phyloP scores from a whole-genome alignment of 2,113 vertebrate species.

The Heterotilapia buettikoferi region DNA sequence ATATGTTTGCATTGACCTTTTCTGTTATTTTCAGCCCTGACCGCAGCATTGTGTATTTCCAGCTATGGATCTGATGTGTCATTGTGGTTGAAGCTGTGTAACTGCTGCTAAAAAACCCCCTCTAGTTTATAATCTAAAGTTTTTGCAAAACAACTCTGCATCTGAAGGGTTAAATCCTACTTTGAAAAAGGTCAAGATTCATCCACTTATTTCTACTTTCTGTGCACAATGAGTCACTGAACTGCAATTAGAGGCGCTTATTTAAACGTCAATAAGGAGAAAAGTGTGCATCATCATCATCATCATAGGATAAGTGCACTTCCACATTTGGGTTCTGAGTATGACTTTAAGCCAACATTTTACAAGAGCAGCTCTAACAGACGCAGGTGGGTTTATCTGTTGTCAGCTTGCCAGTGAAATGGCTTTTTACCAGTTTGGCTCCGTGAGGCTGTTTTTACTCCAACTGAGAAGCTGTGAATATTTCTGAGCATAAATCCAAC shows the following conservation, averaged over 20 bases:
- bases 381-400: not conserved
- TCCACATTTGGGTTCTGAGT: not conserved
- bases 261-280: not conserved
- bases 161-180: not conserved
- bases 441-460: not conserved
- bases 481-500: not conserved
- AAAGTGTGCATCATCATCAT: not conserved
- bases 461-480: not conserved
- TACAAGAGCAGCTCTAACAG: not conserved
- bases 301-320: not conserved
- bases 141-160: not conserved
- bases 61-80: not conserved
- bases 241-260: not conserved
- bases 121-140: not conserved
- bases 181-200: not conserved
- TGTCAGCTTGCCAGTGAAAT: not conserved
- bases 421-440: not conserved
- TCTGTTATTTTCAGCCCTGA: not conserved
- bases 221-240: not conserved
- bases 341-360: not conserved
- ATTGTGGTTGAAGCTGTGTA: not conserved
- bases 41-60: not conserved
- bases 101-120: rapidly evolving
- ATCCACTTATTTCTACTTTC: not conserved
- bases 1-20: not conserved